Evolutionary conservation across 2,113 vertebrate genomes (phyloP).

Genomic region (Typhlomys cinereus): DNA sequence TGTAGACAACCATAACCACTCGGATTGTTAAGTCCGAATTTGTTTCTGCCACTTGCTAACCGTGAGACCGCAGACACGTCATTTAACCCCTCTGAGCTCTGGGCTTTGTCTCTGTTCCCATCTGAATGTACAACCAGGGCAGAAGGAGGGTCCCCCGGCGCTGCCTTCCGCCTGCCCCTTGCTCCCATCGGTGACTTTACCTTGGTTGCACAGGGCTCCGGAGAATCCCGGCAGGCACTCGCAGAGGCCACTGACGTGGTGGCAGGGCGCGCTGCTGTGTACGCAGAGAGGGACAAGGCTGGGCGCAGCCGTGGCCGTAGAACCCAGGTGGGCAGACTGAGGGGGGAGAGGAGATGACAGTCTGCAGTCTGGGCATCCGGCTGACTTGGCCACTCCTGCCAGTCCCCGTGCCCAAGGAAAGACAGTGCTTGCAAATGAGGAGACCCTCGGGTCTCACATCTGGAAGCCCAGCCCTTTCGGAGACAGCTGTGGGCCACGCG

Average conservation of each 20-base stretch:
- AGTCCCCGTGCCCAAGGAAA: background rate
- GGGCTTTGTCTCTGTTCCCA: background rate
- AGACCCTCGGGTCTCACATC: background rate
- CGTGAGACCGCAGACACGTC: background rate
- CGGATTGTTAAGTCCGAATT: background rate
- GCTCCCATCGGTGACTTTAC: constrained; percentile 77
- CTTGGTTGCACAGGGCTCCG: constrained; percentile 96
- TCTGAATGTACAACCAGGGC: background rate
- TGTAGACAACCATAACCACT: background rate
- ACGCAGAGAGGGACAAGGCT: constrained; percentile 95
- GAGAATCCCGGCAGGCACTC: constrained; percentile 96
- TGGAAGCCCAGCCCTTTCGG: background rate
- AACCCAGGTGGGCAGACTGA: constrained; percentile 95
- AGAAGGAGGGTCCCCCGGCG: background rate
- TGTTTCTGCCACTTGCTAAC: constrained; percentile 1
- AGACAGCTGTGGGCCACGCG: background rate
- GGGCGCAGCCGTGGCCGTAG: constrained; percentile 94
- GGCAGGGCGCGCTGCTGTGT: constrained; percentile 94
- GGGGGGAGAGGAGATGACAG: constrained; percentile 14
- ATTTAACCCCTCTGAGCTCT: background rate
- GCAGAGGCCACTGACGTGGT: constrained; percentile 94
- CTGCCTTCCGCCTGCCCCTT: background rate
- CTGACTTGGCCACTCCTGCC: background rate
- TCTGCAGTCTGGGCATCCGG: constrained; percentile 27
- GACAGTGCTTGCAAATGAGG: background rate